Percentiles rank a stretch among this genome's conserved stretches.
Evolutionary conservation across 2,797 vertebrate species (phyloP).

Genomic region (Eospalax fontanierii): DNA sequence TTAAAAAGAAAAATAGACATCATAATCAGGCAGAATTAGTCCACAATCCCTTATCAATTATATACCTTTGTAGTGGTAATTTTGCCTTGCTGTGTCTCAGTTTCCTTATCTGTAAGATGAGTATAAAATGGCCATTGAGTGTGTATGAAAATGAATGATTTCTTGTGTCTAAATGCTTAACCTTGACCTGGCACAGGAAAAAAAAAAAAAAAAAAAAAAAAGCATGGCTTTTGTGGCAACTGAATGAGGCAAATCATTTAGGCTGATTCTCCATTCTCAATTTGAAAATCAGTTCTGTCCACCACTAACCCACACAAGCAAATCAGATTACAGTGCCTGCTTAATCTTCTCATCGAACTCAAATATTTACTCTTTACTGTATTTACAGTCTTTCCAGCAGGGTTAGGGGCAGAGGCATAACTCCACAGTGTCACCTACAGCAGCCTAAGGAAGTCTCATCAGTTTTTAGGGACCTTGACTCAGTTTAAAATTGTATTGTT

Average conservation of each 20-base stretch:
- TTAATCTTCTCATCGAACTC: slow-evolving; percentile 4
- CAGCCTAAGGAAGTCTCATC: not conserved
- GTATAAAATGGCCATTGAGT: not conserved
- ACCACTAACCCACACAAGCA: not conserved
- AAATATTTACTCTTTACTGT: not conserved
- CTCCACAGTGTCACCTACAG: not conserved
- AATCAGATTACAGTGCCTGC: not conserved
- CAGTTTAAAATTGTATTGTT: not conserved
- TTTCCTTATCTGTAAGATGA: slow-evolving; percentile 44
- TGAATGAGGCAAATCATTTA: not conserved
- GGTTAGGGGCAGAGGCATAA: not conserved
- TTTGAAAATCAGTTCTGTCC: not conserved
- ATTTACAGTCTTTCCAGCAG: not conserved
- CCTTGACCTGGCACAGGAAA: not conserved
- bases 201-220: too few relatives aligned
- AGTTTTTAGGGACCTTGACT: not conserved
- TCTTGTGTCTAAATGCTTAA: not conserved
- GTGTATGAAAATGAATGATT: not conserved
- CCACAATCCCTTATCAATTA: not conserved
- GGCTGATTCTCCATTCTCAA: not conserved
- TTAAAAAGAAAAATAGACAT: not conserved
- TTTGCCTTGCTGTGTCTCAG: not conserved
- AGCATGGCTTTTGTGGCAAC: not conserved
- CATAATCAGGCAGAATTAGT: not conserved
- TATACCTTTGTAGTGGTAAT: not conserved